Conservation (phyloP, 2,797 vertebrate genomes). For the Scolopax rusticola region DNA sequence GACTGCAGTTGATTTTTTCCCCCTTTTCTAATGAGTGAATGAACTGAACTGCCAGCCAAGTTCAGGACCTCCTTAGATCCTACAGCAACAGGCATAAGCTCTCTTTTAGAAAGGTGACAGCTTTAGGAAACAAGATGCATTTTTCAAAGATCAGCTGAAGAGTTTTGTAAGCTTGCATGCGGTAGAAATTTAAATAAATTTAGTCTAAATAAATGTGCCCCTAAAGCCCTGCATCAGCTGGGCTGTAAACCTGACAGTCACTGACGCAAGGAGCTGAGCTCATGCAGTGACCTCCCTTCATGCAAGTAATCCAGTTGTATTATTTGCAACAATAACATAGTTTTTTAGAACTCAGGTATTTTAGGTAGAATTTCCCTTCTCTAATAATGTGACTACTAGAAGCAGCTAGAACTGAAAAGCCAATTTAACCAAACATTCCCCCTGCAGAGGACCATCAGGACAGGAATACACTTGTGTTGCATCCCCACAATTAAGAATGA, state of each 20-base stretch:
- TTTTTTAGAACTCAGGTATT: not conserved
- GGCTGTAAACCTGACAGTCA: not conserved
- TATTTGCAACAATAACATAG: not conserved
- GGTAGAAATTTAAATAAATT: not conserved
- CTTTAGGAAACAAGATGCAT: not conserved
- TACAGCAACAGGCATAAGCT: not conserved
- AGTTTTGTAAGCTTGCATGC: not conserved
- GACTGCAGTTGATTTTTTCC: not conserved
- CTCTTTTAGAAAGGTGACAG: not conserved
- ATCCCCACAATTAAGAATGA: not conserved
- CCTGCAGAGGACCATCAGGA: not conserved
- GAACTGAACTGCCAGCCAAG: not conserved
- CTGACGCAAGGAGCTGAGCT: not conserved
- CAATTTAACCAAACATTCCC: not conserved
- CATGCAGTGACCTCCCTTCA: not conserved
- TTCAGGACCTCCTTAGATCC: not conserved
- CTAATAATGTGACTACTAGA: not conserved
- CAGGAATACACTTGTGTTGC: rapidly evolving
- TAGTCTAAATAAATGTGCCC: not conserved
- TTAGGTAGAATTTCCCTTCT: not conserved
- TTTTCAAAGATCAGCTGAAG: not conserved
- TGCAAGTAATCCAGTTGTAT: not conserved
- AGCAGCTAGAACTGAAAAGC: not conserved
- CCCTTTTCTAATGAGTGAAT: not conserved
- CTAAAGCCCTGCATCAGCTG: not conserved